Conservation (phyloP, 2,797 vertebrate genomes). For the Coluber constrictor region DNA sequence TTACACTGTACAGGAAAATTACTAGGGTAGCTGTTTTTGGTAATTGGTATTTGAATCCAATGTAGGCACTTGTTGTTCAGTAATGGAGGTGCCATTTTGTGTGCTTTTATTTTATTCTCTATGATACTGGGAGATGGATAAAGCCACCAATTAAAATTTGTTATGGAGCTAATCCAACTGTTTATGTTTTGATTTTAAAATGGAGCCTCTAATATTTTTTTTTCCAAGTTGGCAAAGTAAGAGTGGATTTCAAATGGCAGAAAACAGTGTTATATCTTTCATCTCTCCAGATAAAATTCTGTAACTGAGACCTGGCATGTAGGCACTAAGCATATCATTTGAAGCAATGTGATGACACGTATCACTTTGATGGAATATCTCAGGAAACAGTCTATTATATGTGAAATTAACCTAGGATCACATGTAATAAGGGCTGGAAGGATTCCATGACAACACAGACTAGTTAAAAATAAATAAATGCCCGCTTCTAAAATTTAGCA, state of each 20-base stretch:
- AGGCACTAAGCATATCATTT: background rate
- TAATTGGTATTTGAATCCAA: background rate
- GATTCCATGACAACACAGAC: background rate
- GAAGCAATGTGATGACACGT: background rate
- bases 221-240: background rate
- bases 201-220: background rate
- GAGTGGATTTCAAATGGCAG: background rate
- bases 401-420: background rate
- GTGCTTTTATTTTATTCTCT: background rate
- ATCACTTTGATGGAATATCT: background rate
- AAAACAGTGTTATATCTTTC: background rate
- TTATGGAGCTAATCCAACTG: background rate
- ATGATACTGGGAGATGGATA: background rate
- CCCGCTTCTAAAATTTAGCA: background rate
- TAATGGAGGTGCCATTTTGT: background rate
- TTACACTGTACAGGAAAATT: background rate
- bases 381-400: background rate
- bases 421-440: background rate
- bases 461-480: background rate
- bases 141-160: background rate
- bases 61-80: background rate
- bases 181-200: background rate
- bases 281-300: background rate
- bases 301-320: background rate
- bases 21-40: background rate